A percentile compares a stretch with the other conserved stretches of the same genome.
phyloP scores from a whole-genome alignment of 2,888 invertebrate species.

The Latrodectus elegans region DNA sequence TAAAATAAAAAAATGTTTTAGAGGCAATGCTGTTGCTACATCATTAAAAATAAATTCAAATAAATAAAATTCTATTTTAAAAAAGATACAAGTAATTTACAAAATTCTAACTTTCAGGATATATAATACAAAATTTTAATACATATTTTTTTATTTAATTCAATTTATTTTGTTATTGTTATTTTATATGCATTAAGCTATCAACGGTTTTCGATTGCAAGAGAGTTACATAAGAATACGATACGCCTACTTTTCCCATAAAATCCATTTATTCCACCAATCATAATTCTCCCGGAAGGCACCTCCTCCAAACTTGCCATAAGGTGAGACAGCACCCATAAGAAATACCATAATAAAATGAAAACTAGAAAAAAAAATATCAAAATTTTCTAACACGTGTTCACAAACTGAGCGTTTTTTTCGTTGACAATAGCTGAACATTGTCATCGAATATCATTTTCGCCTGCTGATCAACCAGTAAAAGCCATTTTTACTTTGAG shows the following conservation, averaged over 20 bases:
- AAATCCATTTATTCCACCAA: conserved; percentile 19
- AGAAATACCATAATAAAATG: background rate
- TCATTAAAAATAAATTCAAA: no score
- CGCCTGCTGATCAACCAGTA: background rate
- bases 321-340: background rate
- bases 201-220: no score
- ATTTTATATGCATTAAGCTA: no score
- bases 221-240: background rate
- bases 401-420: conserved; percentile 8
- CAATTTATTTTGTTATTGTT: no score
- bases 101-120: no score
- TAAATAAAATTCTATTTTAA: no score
- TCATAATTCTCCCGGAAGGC: conserved; percentile 10
- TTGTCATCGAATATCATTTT: conserved; percentile 46
- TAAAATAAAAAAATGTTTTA: no score
- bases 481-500: conserved; percentile 30
- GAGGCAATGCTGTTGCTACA: no score
- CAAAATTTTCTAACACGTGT: conserved; percentile 46
- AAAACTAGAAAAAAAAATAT: background rate
- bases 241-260: conserved; percentile 2
- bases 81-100: no score
- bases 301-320: conserved; percentile 21
- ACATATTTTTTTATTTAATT: no score
- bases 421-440: conserved; percentile 18
- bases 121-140: no score